Base-by-base conservation (phyloP, 2,113 vertebrate species). In the Poicephalus meyeri region DNA sequence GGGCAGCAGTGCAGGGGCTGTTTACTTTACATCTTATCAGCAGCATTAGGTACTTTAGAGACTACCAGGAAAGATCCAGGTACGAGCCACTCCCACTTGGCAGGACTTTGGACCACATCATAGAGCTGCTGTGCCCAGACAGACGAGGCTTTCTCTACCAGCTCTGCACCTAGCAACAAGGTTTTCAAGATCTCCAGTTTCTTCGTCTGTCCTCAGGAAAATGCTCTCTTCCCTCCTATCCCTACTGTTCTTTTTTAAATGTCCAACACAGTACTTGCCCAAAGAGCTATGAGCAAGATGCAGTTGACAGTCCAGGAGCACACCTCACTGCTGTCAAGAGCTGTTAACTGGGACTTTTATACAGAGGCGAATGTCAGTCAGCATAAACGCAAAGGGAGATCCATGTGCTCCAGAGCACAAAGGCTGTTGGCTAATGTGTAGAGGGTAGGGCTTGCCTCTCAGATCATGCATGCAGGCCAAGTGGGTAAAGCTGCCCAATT, bases 1-100 rank as follows among this genome's bases (percentile, higher is more conserved):
- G 39, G 41, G 83, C 78, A 96, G 84, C 80, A 86, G 47, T 2
- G 0, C 42, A 33, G 47, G 64, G 65, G 35, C 81, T 92, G 91
- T 96, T 96, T 96, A 73, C 86, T 95, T 92, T 86, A 47, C 37
- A 46, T 49, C 80, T 97, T 97, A 96, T 89, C 88, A 93, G 69
- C 86, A 92, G 42, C 64, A 76, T 66, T 79, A 91, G 63, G 66
- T 79, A 41, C 83, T 88, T 72, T 66, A 86, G 42, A 85, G 68
- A 61, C 63, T 94, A 64, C 41, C 84, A 78, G 76, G 76, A 92
- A 94, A 88, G 80, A 66, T n/a, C 41, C 78, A 61, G 93, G 71
- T 87, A 89, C 8, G 2, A 85, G 74, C 73, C 42, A 1, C 89
- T 93, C 95, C 94, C 80, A 44, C 46, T 66, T 41, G 82, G n/a